A percentile compares a stretch with the other conserved stretches of the same genome.
Conservation (phyloP, 2,113 vertebrate species). For the Xenopus tropicalis region DNA sequence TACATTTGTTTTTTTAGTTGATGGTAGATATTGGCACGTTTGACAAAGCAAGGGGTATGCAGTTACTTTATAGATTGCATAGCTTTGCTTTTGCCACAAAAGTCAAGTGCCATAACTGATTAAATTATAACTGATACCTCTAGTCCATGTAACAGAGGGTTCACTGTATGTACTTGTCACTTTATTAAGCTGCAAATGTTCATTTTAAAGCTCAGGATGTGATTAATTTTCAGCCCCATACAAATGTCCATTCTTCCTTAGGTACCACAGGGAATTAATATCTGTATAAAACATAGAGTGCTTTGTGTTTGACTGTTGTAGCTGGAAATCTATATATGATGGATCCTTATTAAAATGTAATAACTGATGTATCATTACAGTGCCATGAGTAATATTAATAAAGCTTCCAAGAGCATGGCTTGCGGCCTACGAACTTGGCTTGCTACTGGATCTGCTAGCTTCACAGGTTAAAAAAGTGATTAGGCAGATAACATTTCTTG, state of each 20-base stretch:
- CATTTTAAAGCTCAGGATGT: conserved; percentile 31
- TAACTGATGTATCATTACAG: conserved; percentile 34
- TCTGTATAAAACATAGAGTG: conserved; percentile 35
- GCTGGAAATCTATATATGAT: conserved; percentile 35
- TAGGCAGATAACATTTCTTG: not conserved
- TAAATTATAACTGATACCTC: conserved; percentile 7
- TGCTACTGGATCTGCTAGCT: not conserved
- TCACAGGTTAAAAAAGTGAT: not conserved
- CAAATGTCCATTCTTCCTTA: conserved; percentile 18
- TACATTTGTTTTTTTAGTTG: too few relatives aligned
- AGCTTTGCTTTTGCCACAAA: not conserved
- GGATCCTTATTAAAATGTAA: conserved; percentile 38
- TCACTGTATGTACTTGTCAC: conserved; percentile 25
- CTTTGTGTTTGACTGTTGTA: conserved; percentile 30
- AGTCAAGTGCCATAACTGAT: conserved; percentile 2
- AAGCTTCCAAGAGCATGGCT: not conserved
- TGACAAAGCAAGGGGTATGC: not conserved
- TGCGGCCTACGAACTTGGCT: conserved; percentile 6
- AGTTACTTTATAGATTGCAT: not conserved
- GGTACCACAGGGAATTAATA: conserved; percentile 20
- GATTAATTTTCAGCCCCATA: conserved; percentile 32
- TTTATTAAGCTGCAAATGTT: conserved; percentile 41
- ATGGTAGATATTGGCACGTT: not conserved
- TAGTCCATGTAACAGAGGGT: conserved; percentile 23
- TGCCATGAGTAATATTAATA: conserved; percentile 17